Base-by-base conservation (phyloP, 2,797 vertebrate species). In the Alca torda region DNA sequence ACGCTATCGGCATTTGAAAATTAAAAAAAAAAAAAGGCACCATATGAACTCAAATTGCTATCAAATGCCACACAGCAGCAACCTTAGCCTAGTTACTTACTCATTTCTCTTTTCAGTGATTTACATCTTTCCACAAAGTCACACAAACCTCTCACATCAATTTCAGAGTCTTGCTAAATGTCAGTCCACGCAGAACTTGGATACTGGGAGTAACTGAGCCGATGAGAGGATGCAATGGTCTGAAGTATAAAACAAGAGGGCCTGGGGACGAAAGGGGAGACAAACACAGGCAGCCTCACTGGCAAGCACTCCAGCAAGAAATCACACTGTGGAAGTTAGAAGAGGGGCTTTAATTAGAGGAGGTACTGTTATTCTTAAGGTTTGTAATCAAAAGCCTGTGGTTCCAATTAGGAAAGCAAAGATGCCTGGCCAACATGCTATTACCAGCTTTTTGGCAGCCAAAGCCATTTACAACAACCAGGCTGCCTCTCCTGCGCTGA, bases 371-470 rank as follows among this genome's bases (percentile, higher is more conserved):
- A 59, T 89, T 86, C 84, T 96, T 96, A 79, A 94, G 79, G 72
- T 93, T 94, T 93, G 79, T 93, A 95, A 94, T 93, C 90, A 96
- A 92, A 96, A 96, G 78, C 83, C 76, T 90, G 77, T 94, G 95
- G 89, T 94, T 98, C 87, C 96, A 98, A 96, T 97, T 96, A 98
- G 84, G 91, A 93, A 96, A 96, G 93, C 82, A 90, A 93, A 96
- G 83, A 96, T 87, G 90, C 80, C 85, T 96, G 78, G 95, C 94
- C 95, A 97, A 89, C 96, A 95, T 90, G 95, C 86, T 95, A 87
- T 94, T 96, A 97, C 94, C 93, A 76, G 78, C 53, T 97, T 96
- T 96, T 98, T 97, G 96, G 95, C 97, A 98, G 94, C 91, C 96
- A 97, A 96, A 97, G 73, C 59, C 82, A 93, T 95, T 97, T 97